Conservation (phyloP, 37 sponge, comb jelly and placozoan species). For the Aplysina aerophoba region DNA sequence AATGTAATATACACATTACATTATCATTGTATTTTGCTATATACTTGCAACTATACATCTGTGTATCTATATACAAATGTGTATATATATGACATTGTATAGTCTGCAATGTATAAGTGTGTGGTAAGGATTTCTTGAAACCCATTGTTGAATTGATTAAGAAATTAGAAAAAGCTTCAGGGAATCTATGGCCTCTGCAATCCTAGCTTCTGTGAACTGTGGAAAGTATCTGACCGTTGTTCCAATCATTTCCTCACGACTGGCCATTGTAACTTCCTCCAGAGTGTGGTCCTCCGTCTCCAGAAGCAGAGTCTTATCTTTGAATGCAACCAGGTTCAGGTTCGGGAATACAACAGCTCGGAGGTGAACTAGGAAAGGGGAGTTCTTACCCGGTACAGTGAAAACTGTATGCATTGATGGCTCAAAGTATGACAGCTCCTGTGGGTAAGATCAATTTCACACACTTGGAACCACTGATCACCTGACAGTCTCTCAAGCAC, state of each 20-base stretch:
- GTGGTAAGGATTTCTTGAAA: too few species aligned
- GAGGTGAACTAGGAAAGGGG: conserved; percentile 1
- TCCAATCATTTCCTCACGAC: neutral
- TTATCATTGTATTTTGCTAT: too few species aligned
- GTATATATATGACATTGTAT: too few species aligned
- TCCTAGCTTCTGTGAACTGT: conserved; percentile 6
- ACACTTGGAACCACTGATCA: conserved; percentile 16
- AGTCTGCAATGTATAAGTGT: too few species aligned
- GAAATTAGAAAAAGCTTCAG: too few species aligned
- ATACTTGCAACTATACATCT: too few species aligned
- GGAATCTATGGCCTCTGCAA: neutral
- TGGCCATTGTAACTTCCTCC: neutral
- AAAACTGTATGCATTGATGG: conserved; percentile 15
- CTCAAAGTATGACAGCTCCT: conserved; percentile 26
- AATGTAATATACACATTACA: too few species aligned
- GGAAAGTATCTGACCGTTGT: conserved; percentile 7
- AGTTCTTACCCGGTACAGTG: neutral
- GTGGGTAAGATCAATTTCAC: conserved; percentile 28
- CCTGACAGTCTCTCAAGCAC: neutral
- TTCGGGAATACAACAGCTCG: neutral
- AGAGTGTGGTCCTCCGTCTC: conserved; percentile 9
- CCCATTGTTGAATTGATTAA: too few species aligned
- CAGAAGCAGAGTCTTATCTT: neutral
- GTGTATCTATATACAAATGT: too few species aligned
- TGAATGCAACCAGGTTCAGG: neutral